phyloP scores from a whole-genome alignment of 2,113 vertebrate species.

The Chelonoidis abingdonii region DNA sequence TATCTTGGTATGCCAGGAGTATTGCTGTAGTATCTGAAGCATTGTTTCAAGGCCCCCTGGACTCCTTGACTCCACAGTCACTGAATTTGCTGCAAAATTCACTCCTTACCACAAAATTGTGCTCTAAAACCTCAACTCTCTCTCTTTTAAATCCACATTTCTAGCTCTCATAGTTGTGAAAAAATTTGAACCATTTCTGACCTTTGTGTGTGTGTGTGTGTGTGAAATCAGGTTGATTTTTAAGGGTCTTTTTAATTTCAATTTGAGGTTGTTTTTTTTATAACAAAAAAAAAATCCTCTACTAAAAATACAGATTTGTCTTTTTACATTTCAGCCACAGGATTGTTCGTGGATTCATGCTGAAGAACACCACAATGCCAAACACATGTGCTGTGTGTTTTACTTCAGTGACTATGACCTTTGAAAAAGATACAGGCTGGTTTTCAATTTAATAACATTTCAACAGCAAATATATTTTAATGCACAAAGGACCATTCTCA shows the following conservation, averaged over 20 bases:
- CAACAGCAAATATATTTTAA: slow-evolving; percentile 64
- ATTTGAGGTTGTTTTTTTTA: not conserved
- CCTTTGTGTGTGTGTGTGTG: no score
- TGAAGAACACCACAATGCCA: not conserved
- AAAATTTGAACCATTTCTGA: not conserved
- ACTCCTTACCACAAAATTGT: not conserved
- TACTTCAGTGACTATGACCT: slow-evolving; percentile 63
- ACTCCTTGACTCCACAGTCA: not conserved
- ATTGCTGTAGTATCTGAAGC: not conserved
- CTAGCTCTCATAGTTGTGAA: not conserved
- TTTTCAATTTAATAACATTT: slow-evolving; percentile 63
- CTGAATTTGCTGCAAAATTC: fast-evolving
- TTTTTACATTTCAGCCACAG: not conserved
- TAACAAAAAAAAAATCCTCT: not conserved
- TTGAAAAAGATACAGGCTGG: slow-evolving; percentile 53
- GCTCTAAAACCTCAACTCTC: not conserved
- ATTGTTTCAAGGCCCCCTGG: not conserved
- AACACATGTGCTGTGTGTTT: not conserved
- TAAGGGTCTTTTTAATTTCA: not conserved
- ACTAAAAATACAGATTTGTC: not conserved
- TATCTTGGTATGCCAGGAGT: fast-evolving
- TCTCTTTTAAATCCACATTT: not conserved
- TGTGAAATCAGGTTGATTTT: not conserved
- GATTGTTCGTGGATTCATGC: not conserved
- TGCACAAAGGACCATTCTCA: slow-evolving; percentile 44